These are phyloP conservation scores for Hippoglossus hippoglossus DNA, from an alignment of 2,797 vertebrate species.

Conservation along the genomic window DNA sequence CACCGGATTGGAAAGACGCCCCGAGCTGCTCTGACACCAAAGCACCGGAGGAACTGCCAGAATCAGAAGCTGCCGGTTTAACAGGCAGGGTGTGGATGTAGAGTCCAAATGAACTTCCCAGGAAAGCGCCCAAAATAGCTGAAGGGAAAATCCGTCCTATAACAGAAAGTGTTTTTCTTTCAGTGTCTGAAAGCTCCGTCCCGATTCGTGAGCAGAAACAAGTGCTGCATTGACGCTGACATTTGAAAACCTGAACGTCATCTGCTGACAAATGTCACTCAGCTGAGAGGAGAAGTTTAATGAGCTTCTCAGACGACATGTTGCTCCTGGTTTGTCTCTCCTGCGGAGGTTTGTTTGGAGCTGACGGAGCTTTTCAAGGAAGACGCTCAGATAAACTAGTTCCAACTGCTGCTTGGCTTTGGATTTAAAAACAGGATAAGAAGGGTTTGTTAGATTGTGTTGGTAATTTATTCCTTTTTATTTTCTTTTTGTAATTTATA, in stretches of 20 bases:
- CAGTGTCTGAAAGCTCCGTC: conserved; percentile 19
- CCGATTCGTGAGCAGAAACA: conserved; percentile 38
- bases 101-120: conserved; percentile 66
- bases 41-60: conserved; percentile 31
- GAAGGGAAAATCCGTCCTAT: conserved; percentile 59
- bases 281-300: no score
- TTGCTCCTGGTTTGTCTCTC: no score
- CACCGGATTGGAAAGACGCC: conserved; percentile 9
- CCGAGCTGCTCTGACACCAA: conserved; percentile 16
- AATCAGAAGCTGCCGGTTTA: conserved; percentile 53
- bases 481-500: conserved; percentile 17
- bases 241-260: conserved; percentile 10
- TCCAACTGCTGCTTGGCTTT: no score
- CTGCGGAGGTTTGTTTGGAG: no score
- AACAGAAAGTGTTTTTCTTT: conserved; percentile 56
- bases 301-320: no score
- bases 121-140: conserved; percentile 63
- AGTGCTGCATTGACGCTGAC: conserved; percentile 32
- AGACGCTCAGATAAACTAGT: no score
- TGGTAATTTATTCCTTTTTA: no score
- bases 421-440: no score
- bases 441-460: no score
- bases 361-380: no score
- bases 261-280: not conserved
- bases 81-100: conserved; percentile 64